Evolutionary conservation across 2,888 invertebrate species (phyloP).

Genomic region (Napeogenes sylphis): DNA sequence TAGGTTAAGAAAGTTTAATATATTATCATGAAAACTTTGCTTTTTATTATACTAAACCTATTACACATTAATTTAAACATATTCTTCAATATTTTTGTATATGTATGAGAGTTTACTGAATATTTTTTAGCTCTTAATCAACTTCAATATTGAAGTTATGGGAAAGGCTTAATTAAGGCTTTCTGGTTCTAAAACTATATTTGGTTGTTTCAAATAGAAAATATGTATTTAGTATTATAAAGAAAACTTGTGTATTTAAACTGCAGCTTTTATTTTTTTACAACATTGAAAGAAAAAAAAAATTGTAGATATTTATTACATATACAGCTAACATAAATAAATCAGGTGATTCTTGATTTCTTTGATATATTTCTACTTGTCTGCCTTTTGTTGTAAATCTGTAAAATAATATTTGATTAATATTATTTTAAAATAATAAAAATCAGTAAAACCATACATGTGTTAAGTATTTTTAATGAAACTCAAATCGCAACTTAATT

Average conservation of each 20-base stretch:
- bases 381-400: slow-evolving; percentile 50
- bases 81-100: too few species aligned
- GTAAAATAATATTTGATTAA: slow-evolving; percentile 38
- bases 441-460: neutral
- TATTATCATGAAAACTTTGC: slow-evolving; percentile 16
- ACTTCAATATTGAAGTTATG: too few species aligned
- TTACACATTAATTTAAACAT: too few species aligned
- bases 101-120: too few species aligned
- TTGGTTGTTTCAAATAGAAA: too few species aligned
- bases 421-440: neutral
- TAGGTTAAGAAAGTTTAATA: slow-evolving; percentile 52
- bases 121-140: too few species aligned
- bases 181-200: too few species aligned
- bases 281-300: neutral
- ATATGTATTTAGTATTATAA: too few species aligned
- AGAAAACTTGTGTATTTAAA: too few species aligned
- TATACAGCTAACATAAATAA: slow-evolving; percentile 45
- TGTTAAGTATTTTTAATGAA: too few species aligned
- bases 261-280: neutral
- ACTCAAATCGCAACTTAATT: too few species aligned
- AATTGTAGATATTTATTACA: slow-evolving; percentile 34
- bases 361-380: slow-evolving; percentile 38
- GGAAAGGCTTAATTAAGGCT: too few species aligned
- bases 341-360: slow-evolving; percentile 31
- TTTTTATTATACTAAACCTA: neutral